A percentile compares a stretch with the other conserved stretches of the same genome.
phyloP scores from a whole-genome alignment of 2,888 invertebrate species.

The Metellina segmentata region DNA sequence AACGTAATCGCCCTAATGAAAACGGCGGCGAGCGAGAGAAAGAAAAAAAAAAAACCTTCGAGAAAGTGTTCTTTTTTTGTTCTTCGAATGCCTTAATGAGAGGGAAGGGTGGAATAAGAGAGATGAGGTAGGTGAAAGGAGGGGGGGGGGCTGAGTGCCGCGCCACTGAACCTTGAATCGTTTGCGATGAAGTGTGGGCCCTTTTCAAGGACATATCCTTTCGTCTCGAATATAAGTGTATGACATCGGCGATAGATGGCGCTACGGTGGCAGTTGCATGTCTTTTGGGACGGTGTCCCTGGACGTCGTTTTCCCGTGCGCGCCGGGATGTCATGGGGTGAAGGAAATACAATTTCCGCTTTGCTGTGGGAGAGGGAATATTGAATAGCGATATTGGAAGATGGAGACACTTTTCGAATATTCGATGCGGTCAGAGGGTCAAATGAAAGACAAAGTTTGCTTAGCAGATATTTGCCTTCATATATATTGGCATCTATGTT shows the following conservation, averaged over 20 bases:
- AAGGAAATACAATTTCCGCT: slow-evolving; percentile 59
- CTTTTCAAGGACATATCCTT: slow-evolving; percentile 29
- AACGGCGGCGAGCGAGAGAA: not conserved
- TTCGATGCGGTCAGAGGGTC: not conserved
- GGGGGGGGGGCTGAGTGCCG: slow-evolving; percentile 4
- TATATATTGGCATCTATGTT: not conserved
- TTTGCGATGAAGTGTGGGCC: not conserved
- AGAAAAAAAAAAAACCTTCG: slow-evolving; percentile 24
- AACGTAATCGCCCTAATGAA: slow-evolving; percentile 21
- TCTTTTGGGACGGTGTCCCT: not conserved
- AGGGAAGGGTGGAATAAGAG: not conserved
- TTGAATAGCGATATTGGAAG: not conserved
- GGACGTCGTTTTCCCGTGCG: not conserved
- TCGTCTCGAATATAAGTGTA: not conserved
- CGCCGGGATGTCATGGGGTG: not conserved
- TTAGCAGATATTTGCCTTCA: not conserved
- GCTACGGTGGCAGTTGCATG: not conserved
- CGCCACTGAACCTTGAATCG: slow-evolving; percentile 46
- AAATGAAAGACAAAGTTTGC: not conserved
- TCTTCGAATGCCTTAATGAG: slow-evolving; percentile 23
- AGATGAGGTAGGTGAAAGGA: slow-evolving; percentile 26
- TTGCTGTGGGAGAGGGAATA: slow-evolving; percentile 4
- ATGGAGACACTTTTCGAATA: not conserved
- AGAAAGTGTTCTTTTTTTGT: slow-evolving; percentile 2
- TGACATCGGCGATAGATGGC: slow-evolving; percentile 44